phyloP scores from a whole-genome alignment of 1,140 invertebrate species.

The Drosophila gunungcola region DNA sequence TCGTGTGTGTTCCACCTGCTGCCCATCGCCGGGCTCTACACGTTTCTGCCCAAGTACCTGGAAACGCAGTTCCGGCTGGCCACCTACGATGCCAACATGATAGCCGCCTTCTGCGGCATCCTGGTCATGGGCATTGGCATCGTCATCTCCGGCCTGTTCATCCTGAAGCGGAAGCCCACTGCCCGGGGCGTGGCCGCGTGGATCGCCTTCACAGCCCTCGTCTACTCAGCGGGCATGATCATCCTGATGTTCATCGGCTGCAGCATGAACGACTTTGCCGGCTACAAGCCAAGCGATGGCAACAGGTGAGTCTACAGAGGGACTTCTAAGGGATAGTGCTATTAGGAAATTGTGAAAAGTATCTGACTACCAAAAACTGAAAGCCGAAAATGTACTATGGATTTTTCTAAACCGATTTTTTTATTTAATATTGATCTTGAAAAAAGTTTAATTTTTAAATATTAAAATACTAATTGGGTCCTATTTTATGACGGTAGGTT shows the following conservation, averaged over 20 bases:
- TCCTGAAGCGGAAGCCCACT: constrained; percentile 92
- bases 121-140: constrained; percentile 96
- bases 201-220: constrained; percentile 94
- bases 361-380: too few species aligned
- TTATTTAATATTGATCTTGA: too few species aligned
- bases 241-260: constrained; percentile 95
- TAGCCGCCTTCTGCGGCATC: constrained; percentile 95
- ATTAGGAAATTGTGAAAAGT: too few species aligned
- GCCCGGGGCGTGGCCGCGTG: constrained; percentile 94
- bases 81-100: constrained; percentile 94
- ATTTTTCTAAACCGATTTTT: too few species aligned
- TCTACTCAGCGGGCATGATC: constrained; percentile 95
- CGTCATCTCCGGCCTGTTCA: constrained; percentile 94
- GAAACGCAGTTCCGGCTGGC: constrained; percentile 96
- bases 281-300: constrained; percentile 85
- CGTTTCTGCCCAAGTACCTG: constrained; percentile 96
- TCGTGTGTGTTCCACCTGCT: constrained; percentile 95
- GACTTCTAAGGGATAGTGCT: too few species aligned
- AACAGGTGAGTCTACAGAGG: constrained; percentile 44
- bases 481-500: too few species aligned
- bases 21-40: constrained; percentile 95
- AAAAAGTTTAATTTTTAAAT: too few species aligned
- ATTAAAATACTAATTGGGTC: too few species aligned
- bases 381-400: too few species aligned
- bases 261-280: constrained; percentile 92